Base-by-base conservation (phyloP, 1,140 invertebrate genomes). In the Temnothorax curvispinosus region DNA sequence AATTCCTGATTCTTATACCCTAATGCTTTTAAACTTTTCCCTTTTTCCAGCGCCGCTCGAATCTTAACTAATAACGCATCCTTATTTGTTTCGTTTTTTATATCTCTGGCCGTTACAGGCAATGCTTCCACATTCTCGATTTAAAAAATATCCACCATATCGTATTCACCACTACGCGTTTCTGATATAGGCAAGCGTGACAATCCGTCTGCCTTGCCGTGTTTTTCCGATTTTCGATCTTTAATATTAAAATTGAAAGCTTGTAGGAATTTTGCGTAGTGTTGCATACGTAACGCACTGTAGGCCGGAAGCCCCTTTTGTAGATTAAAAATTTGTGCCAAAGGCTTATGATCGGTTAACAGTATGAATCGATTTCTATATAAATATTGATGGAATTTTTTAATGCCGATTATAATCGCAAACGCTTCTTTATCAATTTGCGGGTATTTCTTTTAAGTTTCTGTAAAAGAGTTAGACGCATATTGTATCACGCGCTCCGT, bases 341-440 rank as follows among this genome's bases (percentile, higher is more conserved):
- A 76, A 0, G 96, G 94, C 77, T 95, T 94, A 77, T 96, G 95
- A 84, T 96, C 95, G 4, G 95, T 96, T 8, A 91, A 50, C 4
- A 95, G 58, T n/a, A 74, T 91, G 89, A 95, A 95, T 3, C 15
- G 8, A 18, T 52, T 81, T 3, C 52, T 35, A 44, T 67, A 81
- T 1, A 81, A 21, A 27, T 41, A 81, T 15, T 81, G 41, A 41
- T 69, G 32, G 6, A 78, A 78, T 38, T 58, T 86, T 50, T 71
- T 77, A n/a, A 60, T 13, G 1, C 52, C 76, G 13, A 65, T 74
- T 18, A 74, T n/a, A 15, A 74, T 87, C 11, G 56, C 69, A 47
- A 13, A 91, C 65, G 11, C 96, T 72, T 11, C 77, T 94, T 85
- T 96, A 96, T 27, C 93, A 65, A 32, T 93, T 44, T 7, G 94